phyloP scores from a whole-genome alignment of 1,140 invertebrate genomes.

The Drosophila subobscura region DNA sequence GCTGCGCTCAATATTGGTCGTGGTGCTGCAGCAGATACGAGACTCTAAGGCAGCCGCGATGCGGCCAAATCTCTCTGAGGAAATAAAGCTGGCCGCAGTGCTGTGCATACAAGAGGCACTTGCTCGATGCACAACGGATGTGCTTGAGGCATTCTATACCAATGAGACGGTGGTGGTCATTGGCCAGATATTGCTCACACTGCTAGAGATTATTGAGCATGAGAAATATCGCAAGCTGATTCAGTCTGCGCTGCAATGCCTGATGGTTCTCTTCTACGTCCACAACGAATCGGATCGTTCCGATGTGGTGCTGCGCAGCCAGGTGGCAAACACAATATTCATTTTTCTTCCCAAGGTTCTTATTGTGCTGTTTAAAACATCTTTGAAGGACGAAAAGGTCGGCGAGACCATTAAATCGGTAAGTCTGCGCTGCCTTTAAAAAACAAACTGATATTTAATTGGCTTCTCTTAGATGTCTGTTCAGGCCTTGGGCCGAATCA shows the following conservation, averaged over 20 bases:
- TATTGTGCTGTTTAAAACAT: slow-evolving; percentile 58
- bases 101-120: slow-evolving; percentile 59
- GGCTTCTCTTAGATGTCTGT: slow-evolving; percentile 49
- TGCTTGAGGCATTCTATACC: slow-evolving; percentile 69
- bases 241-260: slow-evolving; percentile 51
- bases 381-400: slow-evolving; percentile 68
- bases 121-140: slow-evolving; percentile 60
- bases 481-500: slow-evolving; percentile 70
- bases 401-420: slow-evolving; percentile 73
- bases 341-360: slow-evolving; percentile 77
- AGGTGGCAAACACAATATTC: slow-evolving; percentile 74
- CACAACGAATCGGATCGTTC: slow-evolving; percentile 69
- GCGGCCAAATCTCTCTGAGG: slow-evolving; percentile 66
- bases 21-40: slow-evolving; percentile 68
- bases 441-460: not conserved
- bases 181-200: slow-evolving; percentile 66
- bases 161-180: slow-evolving; percentile 51
- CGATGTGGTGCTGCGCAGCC: slow-evolving; percentile 76
- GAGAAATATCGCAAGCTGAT: slow-evolving; percentile 75
- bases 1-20: slow-evolving; percentile 66
- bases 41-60: slow-evolving; percentile 44
- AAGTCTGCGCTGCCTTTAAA: slow-evolving; percentile 9
- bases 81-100: slow-evolving; percentile 74
- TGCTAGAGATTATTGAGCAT: slow-evolving; percentile 62
- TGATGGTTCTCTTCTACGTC: slow-evolving; percentile 73